Percentiles rank a stretch among this genome's conserved stretches.
phyloP scores from a whole-genome alignment of 1,140 invertebrate genomes.

The Megalopta genalis region DNA sequence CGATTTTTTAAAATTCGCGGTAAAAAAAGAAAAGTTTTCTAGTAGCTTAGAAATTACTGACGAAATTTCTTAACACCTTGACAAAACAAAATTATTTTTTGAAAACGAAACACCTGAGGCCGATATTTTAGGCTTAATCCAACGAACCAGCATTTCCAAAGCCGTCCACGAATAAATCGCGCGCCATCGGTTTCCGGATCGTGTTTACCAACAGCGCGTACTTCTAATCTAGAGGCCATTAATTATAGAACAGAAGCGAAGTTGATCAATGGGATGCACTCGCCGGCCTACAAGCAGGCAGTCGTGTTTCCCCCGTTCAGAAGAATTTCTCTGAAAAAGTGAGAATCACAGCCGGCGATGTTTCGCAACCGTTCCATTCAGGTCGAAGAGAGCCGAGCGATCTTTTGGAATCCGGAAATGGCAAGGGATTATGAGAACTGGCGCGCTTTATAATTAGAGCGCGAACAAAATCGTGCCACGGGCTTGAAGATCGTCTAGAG shows the following conservation, averaged over 20 bases:
- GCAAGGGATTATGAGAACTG: conserved; percentile 37
- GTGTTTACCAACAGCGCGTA: background rate
- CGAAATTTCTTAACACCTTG: too few relatives aligned
- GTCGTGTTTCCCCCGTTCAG: background rate
- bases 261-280: background rate
- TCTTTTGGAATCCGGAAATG: conserved; percentile 42
- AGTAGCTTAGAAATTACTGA: too few relatives aligned
- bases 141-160: too few relatives aligned
- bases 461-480: conserved; percentile 32
- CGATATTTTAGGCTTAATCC: too few relatives aligned
- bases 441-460: conserved; percentile 53
- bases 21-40: too few relatives aligned
- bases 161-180: background rate
- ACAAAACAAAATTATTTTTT: too few relatives aligned
- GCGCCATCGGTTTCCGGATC: background rate
- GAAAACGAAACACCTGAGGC: too few relatives aligned
- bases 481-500: conserved; percentile 24
- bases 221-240: background rate
- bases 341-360: background rate
- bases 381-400: background rate
- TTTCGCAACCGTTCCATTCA: conserved; percentile 13
- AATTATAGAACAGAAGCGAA: background rate
- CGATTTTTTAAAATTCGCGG: too few relatives aligned
- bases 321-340: conserved; percentile 17
- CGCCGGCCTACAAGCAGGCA: background rate